These are phyloP conservation scores for Anodontia alba DNA, from an alignment of 2,888 invertebrate species.

Conservation along the genomic window DNA sequence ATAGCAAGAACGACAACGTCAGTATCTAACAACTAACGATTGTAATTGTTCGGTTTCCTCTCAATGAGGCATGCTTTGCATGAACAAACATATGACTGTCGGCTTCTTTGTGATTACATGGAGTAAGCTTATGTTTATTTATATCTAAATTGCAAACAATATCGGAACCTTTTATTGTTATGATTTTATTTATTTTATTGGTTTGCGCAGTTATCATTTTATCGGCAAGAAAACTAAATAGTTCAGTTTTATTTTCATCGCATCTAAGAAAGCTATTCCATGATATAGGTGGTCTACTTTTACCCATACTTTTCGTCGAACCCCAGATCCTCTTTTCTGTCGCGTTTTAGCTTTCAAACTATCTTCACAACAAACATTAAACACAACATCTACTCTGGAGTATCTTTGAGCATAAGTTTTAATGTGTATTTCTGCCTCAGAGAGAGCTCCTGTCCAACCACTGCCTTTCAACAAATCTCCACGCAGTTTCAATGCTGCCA, in stretches of 20 bases:
- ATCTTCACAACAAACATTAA: too few relatives aligned
- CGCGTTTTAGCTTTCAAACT: too few relatives aligned
- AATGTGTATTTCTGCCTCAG: slow-evolving; percentile 57
- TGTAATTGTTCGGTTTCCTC: too few relatives aligned
- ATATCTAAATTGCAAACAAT: too few relatives aligned
- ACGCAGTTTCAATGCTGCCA: too few relatives aligned
- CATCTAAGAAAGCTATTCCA: not conserved
- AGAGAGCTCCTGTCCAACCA: not conserved
- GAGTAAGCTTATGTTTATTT: too few relatives aligned
- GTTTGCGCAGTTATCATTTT: not conserved
- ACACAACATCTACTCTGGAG: too few relatives aligned
- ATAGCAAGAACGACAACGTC: not conserved
- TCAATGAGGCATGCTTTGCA: not conserved
- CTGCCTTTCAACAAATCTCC: too few relatives aligned
- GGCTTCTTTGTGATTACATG: not conserved
- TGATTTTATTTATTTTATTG: too few relatives aligned
- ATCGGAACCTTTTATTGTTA: too few relatives aligned
- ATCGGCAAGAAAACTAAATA: not conserved
- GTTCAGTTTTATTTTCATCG: not conserved
- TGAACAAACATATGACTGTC: not conserved
- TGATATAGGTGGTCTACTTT: not conserved
- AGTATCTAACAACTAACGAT: not conserved
- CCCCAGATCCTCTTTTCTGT: slow-evolving; percentile 5
- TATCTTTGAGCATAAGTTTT: too few relatives aligned
- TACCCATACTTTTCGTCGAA: not conserved